Percentiles rank a stretch among this genome's conserved stretches.
These are phyloP conservation scores for Campylomormyrus tamandua DNA, from an alignment of 2,113 vertebrate genomes.

Conservation along the genomic window DNA sequence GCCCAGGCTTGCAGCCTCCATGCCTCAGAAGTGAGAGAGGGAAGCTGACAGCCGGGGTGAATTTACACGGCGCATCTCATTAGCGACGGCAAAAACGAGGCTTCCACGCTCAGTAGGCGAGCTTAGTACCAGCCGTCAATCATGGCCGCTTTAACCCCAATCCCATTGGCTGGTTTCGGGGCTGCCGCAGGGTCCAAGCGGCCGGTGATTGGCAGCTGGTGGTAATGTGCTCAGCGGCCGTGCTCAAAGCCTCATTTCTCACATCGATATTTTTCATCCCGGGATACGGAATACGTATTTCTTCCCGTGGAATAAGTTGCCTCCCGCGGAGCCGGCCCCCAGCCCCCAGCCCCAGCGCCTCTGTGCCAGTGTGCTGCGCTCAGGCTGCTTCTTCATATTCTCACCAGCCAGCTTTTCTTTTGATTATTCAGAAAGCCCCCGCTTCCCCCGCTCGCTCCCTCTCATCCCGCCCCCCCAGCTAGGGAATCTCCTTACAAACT, in stretches of 20 bases:
- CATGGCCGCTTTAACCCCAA: neutral
- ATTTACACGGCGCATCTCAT: constrained; percentile 1
- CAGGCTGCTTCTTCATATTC: neutral
- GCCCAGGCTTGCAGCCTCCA: neutral
- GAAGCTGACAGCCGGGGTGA: neutral
- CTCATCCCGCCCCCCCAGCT: neutral
- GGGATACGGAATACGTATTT: neutral
- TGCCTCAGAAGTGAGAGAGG: neutral
- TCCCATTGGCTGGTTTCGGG: neutral
- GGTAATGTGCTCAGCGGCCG: neutral
- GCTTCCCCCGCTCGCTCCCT: neutral
- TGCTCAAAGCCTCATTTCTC: neutral
- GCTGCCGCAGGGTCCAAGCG: neutral
- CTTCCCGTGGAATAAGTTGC: neutral
- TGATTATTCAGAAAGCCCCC: neutral
- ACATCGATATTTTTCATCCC: neutral
- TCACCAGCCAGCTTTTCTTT: neutral
- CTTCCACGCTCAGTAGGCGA: neutral
- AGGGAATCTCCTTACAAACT: neutral
- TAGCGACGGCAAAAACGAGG: neutral
- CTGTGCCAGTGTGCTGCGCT: neutral
- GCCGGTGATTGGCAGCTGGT: neutral
- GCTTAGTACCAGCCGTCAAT: neutral
- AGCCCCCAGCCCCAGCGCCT: neutral
- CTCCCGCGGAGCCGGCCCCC: neutral